Conservation (phyloP, 2,113 vertebrate genomes). For the Megalops atlanticus region DNA sequence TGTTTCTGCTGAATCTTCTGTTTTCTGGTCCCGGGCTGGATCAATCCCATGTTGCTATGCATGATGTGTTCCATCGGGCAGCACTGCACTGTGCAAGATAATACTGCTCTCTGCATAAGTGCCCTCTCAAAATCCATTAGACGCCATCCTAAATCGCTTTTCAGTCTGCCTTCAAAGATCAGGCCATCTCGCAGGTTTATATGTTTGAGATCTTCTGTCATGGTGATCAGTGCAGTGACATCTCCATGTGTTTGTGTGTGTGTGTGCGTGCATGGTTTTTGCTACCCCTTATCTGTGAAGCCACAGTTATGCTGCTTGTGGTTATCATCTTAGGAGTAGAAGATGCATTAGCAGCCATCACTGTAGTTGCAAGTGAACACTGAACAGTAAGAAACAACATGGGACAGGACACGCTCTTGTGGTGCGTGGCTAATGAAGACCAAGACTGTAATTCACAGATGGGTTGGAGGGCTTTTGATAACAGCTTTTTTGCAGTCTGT, state of each 20-base stretch:
- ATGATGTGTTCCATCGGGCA: neutral
- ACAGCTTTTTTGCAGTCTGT: neutral
- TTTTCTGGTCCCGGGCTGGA: neutral
- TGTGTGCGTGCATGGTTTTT: conserved; percentile 42
- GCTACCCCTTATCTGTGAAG: conserved; percentile 53
- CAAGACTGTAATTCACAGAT: neutral
- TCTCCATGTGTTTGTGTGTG: conserved; percentile 36
- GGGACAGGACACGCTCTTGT: conserved; percentile 1
- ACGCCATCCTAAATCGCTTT: no score
- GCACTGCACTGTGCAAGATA: no score
- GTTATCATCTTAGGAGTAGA: conserved; percentile 56
- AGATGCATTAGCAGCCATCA: conserved; percentile 39
- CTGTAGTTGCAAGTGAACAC: conserved; percentile 19
- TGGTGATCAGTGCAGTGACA: no score
- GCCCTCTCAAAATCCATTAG: neutral
- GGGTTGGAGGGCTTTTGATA: no score
- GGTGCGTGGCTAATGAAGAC: conserved; percentile 35
- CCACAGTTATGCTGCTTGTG: conserved; percentile 68
- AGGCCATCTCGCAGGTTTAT: neutral
- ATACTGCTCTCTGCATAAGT: neutral
- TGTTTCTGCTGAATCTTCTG: neutral
- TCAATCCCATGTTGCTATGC: neutral
- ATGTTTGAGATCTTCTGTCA: no score
- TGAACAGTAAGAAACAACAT: no score
- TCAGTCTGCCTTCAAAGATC: no score